phyloP scores from a whole-genome alignment of 2,113 vertebrate genomes.

The Aplodontia rufa region DNA sequence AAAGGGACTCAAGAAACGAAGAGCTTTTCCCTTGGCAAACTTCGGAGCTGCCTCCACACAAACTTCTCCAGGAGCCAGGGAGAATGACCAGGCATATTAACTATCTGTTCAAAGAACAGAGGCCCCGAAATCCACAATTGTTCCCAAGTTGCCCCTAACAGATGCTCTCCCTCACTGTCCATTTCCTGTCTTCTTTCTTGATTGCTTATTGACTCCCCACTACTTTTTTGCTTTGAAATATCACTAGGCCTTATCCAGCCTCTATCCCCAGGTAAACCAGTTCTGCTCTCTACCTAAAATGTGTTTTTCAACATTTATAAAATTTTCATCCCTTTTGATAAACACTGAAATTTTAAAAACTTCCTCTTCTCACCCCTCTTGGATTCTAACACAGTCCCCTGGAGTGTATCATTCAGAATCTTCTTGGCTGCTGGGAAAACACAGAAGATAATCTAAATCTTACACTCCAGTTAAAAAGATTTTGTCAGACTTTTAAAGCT shows the following conservation, averaged over 20 bases:
- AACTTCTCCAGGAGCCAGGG: not conserved
- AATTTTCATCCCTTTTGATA: not conserved
- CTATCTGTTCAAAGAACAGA: not conserved
- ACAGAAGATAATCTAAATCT: not conserved
- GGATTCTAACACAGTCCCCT: not conserved
- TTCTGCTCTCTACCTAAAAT: not conserved
- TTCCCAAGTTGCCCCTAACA: not conserved
- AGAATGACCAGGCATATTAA: not conserved
- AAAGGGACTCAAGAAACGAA: not conserved
- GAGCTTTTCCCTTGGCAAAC: not conserved
- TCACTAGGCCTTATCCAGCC: not conserved
- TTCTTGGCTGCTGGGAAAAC: not conserved
- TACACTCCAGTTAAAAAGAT: not conserved
- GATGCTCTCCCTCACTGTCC: not conserved
- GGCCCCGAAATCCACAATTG: not conserved
- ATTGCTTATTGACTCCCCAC: not conserved
- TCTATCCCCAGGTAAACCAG: conserved; percentile 16
- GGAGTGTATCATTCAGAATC: not conserved
- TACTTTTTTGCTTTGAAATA: conserved; percentile 19
- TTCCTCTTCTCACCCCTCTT: not conserved
- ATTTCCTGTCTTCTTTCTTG: not conserved
- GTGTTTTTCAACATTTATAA: not conserved
- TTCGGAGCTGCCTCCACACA: not conserved
- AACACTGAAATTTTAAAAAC: conserved; percentile 4
- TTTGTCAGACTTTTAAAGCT: not conserved